phyloP scores from a whole-genome alignment of 1,140 invertebrate genomes.

The Bombus polaris region DNA sequence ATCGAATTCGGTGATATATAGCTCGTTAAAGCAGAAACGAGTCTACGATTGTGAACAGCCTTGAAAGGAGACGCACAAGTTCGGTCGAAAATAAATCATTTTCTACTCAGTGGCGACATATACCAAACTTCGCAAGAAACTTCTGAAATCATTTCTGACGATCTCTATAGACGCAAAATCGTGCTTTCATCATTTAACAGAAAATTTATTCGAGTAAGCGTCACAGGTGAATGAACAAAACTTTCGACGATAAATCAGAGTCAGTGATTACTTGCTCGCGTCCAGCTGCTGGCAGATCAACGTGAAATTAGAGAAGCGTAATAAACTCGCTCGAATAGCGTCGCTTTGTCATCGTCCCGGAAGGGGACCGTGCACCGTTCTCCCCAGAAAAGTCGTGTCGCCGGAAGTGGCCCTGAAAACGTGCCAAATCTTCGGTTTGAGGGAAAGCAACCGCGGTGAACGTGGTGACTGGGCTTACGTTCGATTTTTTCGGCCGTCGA shows the following conservation, averaged over 20 bases:
- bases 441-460: background rate
- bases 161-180: background rate
- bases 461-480: background rate
- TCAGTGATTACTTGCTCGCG: background rate
- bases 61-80: constrained; percentile 22
- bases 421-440: background rate
- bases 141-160: background rate
- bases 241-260: background rate
- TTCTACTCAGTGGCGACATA: background rate
- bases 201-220: background rate
- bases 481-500: background rate
- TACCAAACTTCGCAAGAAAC: background rate
- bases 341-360: background rate
- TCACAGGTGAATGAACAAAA: background rate
- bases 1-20: background rate
- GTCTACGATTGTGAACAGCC: constrained; percentile 5
- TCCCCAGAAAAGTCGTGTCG: background rate
- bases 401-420: constrained; percentile 5
- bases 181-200: no score
- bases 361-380: background rate
- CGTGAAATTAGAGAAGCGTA: background rate
- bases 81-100: constrained; percentile 22
- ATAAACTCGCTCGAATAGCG: background rate
- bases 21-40: background rate
- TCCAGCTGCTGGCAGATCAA: background rate